Conservation (phyloP, 1,140 invertebrate genomes). For the Bemisia tabaci region DNA sequence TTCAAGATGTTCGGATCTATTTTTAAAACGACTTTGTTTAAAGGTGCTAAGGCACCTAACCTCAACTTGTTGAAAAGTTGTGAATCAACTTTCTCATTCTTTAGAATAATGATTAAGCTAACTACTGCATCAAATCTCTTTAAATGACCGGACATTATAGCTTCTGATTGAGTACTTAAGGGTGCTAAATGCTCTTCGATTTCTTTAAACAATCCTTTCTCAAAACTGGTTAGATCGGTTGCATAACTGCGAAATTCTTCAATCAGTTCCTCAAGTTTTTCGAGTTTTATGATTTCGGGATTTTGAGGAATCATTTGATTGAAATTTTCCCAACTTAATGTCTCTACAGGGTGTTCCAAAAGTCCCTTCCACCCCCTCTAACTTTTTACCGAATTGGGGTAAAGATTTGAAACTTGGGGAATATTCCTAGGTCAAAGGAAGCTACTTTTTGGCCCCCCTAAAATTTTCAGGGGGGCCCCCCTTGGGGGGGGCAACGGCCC, state of each 20-base stretch:
- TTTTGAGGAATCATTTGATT: neutral
- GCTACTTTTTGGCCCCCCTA: no score
- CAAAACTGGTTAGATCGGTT: neutral
- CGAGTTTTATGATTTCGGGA: neutral
- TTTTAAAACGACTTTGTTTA: neutral
- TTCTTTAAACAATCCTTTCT: neutral
- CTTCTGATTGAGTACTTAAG: neutral
- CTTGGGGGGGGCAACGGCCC: no score
- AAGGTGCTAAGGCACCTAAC: neutral
- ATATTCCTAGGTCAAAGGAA: no score
- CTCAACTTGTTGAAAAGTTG: neutral
- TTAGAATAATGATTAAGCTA: neutral
- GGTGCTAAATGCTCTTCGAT: neutral
- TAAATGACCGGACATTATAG: neutral
- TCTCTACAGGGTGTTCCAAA: no score
- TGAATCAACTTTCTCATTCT: neutral
- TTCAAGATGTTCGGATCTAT: neutral
- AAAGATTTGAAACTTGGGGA: no score
- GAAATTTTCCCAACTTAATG: neutral
- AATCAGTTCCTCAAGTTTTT: slow-evolving; percentile 2
- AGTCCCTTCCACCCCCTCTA: no score
- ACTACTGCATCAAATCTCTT: neutral
- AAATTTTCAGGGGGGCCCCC: no score
- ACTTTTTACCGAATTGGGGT: no score
- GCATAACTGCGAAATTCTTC: neutral